Conservation (phyloP, 2,797 vertebrate genomes). For the Carcharodon carcharias region DNA sequence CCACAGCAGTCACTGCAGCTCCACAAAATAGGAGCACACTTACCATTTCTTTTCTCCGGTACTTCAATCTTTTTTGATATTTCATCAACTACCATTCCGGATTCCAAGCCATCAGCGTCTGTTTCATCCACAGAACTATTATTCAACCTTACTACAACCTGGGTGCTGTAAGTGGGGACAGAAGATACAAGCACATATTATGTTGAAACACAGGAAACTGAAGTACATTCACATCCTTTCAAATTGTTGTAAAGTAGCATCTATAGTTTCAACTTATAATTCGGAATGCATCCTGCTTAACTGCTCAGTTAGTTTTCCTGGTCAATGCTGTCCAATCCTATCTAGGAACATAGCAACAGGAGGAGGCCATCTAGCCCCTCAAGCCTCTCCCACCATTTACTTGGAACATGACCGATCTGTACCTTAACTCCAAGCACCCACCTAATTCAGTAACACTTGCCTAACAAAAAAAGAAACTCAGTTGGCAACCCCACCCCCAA, state of each 20-base stretch:
- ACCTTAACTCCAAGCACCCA: too few species aligned
- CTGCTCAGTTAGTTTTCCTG: background rate
- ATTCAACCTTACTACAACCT: background rate
- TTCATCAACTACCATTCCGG: background rate
- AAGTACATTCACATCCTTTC: background rate
- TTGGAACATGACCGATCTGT: too few species aligned
- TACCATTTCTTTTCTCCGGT: background rate
- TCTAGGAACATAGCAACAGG: background rate
- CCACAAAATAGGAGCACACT: background rate
- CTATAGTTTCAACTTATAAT: background rate
- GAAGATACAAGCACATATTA: background rate
- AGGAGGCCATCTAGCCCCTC: background rate
- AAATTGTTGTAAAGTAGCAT: background rate
- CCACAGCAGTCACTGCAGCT: background rate
- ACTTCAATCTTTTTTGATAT: background rate
- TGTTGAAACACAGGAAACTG: background rate
- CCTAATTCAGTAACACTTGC: too few species aligned
- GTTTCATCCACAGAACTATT: background rate
- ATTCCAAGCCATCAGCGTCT: background rate
- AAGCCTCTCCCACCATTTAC: too few species aligned
- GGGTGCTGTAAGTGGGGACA: background rate
- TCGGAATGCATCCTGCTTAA: background rate
- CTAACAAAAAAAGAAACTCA: too few species aligned
- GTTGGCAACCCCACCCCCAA: too few species aligned
- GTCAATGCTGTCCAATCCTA: background rate